Conservation (phyloP, 2,113 vertebrate genomes). For the Piaya cayana region DNA sequence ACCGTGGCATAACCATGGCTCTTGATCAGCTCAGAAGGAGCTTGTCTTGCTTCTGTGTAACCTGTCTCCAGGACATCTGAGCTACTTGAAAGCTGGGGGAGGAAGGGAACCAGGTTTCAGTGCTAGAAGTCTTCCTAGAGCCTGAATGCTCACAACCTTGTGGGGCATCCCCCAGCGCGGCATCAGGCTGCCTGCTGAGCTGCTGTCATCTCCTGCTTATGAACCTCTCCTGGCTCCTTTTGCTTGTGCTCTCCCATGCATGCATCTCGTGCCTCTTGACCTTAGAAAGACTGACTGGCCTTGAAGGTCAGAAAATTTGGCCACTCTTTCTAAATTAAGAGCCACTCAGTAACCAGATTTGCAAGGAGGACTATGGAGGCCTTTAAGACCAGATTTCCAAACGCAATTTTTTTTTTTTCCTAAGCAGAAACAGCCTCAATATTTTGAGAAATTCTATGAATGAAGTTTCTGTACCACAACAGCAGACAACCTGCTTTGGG, state of each 20-base stretch:
- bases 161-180: fast-evolving
- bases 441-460: neutral
- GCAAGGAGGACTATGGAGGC: neutral
- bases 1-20: neutral
- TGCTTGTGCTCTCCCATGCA: neutral
- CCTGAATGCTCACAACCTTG: fast-evolving
- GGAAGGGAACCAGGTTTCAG: neutral
- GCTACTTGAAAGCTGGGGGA: neutral
- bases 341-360: neutral
- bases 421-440: neutral
- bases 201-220: neutral
- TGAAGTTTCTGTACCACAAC: neutral
- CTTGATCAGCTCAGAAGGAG: neutral
- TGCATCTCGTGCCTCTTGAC: neutral
- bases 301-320: neutral
- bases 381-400: neutral
- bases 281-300: neutral
- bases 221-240: neutral
- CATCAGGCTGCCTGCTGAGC: neutral
- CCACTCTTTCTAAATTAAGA: neutral
- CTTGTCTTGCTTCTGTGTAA: neutral
- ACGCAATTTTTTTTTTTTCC: neutral
- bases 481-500: neutral
- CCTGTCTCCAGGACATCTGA: fast-evolving
- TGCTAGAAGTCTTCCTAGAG: fast-evolving